Percentiles rank a stretch among this genome's conserved stretches.
Conservation (phyloP, 2,113 vertebrate species). For the Eidolon helvum region DNA sequence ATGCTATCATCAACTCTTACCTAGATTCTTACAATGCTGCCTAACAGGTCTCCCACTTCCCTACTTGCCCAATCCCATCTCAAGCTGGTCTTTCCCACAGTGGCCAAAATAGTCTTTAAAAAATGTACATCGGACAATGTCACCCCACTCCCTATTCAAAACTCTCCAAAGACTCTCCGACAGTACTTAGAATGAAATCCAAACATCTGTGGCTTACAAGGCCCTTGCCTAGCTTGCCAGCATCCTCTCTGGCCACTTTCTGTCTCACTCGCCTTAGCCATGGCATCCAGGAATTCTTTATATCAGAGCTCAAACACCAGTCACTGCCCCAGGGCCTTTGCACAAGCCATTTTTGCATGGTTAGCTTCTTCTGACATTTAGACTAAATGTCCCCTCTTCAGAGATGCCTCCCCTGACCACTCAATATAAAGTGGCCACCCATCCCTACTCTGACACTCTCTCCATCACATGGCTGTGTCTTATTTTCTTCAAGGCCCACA, state of each 20-base stretch:
- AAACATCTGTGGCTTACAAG: background rate
- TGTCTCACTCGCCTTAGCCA: background rate
- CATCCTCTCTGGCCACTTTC: background rate
- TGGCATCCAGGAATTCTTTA: background rate
- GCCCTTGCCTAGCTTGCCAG: background rate
- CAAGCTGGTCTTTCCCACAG: background rate
- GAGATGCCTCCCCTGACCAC: background rate
- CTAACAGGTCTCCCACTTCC: background rate
- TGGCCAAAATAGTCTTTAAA: background rate
- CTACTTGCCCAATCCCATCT: background rate
- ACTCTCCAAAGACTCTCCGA: background rate
- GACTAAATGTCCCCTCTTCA: background rate
- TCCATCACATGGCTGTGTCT: background rate
- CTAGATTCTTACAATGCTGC: background rate
- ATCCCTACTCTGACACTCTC: too few relatives aligned
- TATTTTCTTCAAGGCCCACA: background rate
- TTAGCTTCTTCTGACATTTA: background rate
- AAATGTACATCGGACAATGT: background rate
- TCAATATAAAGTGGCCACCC: background rate
- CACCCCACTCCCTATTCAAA: background rate
- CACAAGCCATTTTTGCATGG: background rate
- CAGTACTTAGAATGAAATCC: background rate
- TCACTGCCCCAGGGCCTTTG: background rate
- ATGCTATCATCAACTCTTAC: background rate
- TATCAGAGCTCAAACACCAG: background rate